phyloP scores from a whole-genome alignment of 2,888 invertebrate genomes.

The Tanytarsus gracilentus region DNA sequence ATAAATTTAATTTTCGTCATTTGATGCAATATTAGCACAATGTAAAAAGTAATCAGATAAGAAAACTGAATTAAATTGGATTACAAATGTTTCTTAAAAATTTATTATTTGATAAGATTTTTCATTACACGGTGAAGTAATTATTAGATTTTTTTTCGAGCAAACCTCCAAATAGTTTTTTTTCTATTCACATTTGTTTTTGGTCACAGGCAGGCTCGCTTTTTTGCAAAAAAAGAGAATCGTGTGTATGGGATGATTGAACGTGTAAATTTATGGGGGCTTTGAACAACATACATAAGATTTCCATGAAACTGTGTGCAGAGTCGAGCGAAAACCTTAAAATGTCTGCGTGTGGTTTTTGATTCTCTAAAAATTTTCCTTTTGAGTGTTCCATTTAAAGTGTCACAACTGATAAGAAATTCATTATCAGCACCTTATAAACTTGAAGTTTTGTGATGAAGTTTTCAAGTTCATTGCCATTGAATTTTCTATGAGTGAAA shows the following conservation, averaged over 20 bases:
- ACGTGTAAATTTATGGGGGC: constrained; percentile 24
- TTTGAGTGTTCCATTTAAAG: background rate
- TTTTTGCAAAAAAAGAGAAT: background rate
- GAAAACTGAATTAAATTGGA: no score
- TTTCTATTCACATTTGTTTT: background rate
- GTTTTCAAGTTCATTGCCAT: background rate
- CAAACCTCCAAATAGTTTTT: no score
- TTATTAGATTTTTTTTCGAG: no score
- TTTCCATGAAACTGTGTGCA: constrained; percentile 17
- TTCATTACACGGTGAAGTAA: no score
- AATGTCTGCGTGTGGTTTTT: constrained; percentile 24
- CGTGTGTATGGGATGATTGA: constrained; percentile 19
- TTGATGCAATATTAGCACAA: no score
- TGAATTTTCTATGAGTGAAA: background rate
- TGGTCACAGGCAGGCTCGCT: background rate
- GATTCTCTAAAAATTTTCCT: background rate
- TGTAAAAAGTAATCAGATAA: no score
- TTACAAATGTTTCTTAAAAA: no score
- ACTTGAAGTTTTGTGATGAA: background rate
- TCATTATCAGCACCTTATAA: background rate
- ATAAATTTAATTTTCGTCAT: no score
- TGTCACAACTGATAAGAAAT: background rate
- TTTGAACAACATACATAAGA: constrained; percentile 19
- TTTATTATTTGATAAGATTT: no score
- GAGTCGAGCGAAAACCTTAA: background rate